Evolutionary conservation across 1,140 invertebrate genomes (phyloP).

Genomic region (Apis cerana): DNA sequence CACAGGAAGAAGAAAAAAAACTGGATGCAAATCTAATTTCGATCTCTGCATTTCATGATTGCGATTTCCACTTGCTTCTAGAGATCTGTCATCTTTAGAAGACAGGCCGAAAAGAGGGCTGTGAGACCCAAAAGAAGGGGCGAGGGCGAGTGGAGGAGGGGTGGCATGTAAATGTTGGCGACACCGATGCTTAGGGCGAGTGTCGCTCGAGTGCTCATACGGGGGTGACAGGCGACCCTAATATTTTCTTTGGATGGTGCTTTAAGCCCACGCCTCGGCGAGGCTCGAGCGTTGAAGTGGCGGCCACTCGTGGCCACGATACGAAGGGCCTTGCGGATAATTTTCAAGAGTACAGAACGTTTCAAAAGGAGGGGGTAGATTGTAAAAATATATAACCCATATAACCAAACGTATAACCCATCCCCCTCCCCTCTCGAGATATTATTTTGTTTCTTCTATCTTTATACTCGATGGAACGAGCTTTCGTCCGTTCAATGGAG

Average conservation of each 20-base stretch:
- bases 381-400: too few relatives aligned
- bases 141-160: neutral
- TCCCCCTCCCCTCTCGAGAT: neutral
- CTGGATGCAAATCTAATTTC: too few relatives aligned
- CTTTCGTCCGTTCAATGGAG: neutral
- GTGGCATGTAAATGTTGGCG: slow-evolving; percentile 41
- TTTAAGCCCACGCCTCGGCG: slow-evolving; percentile 46
- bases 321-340: slow-evolving; percentile 10
- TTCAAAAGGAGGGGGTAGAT: slow-evolving; percentile 9
- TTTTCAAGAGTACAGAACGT: neutral
- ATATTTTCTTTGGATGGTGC: slow-evolving; percentile 63
- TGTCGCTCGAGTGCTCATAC: slow-evolving; percentile 42
- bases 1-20: too few relatives aligned
- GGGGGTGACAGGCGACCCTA: slow-evolving; percentile 63
- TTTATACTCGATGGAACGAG: neutral
- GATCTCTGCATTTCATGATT: slow-evolving; percentile 20
- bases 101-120: slow-evolving; percentile 5
- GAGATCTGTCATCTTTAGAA: slow-evolving; percentile 30
- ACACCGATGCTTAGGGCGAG: slow-evolving; percentile 50
- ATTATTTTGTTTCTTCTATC: too few relatives aligned
- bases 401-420: neutral
- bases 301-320: slow-evolving; percentile 1
- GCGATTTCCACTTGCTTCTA: neutral
- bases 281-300: slow-evolving; percentile 38
- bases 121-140: too few relatives aligned